These are phyloP conservation scores for Geopemphigus sp. DNA, from an alignment of 1,140 invertebrate genomes.

Conservation along the genomic window DNA sequence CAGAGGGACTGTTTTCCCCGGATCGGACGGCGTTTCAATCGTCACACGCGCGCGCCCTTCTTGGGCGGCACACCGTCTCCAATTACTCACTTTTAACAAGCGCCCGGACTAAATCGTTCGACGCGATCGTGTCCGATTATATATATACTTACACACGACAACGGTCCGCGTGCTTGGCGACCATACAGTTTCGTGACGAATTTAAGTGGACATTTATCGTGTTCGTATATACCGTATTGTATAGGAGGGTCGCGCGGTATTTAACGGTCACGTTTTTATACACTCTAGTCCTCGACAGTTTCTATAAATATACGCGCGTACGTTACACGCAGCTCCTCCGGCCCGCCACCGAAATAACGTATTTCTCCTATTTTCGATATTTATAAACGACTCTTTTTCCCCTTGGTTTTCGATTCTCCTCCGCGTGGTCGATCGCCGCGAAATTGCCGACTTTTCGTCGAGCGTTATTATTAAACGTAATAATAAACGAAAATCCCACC, in stretches of 20 bases:
- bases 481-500: too few species aligned
- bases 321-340: too few species aligned
- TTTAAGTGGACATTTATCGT: slow-evolving; percentile 42
- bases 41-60: background rate
- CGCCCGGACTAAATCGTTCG: slow-evolving; percentile 12
- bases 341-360: too few species aligned
- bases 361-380: too few species aligned
- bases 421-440: too few species aligned
- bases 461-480: too few species aligned
- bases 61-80: background rate
- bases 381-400: too few species aligned
- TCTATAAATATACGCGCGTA: too few species aligned
- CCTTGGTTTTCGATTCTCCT: too few species aligned
- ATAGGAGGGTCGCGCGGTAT: background rate
- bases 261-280: slow-evolving; percentile 19
- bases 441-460: too few species aligned
- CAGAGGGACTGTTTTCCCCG: slow-evolving; percentile 6
- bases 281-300: too few species aligned
- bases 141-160: background rate
- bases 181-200: slow-evolving; percentile 2
- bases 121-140: background rate
- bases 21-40: background rate
- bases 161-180: slow-evolving; percentile 3
- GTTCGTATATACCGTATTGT: background rate
- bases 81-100: slow-evolving; percentile 49